Evolutionary conservation across 2,113 vertebrate genomes (phyloP).

Genomic region (Agapornis roseicollis): DNA sequence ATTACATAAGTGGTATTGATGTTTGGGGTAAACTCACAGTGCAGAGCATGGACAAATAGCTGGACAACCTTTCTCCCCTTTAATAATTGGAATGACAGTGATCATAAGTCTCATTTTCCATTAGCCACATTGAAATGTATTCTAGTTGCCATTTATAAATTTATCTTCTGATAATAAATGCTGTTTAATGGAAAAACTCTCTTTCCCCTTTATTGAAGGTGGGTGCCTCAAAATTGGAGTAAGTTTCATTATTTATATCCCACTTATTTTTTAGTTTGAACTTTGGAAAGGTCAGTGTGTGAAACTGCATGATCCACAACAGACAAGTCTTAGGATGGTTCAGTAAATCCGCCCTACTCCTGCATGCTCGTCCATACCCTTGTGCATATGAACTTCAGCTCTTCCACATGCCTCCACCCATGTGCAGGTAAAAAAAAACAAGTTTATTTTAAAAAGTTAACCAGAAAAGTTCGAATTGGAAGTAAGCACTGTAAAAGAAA

Average conservation of each 20-base stretch:
- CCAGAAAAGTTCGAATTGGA: constrained; percentile 18
- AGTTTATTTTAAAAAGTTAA: not conserved
- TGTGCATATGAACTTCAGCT: not conserved
- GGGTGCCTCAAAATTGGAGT: not conserved
- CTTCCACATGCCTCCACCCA: not conserved
- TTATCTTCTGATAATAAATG: constrained; percentile 51
- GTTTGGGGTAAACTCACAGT: constrained; percentile 11
- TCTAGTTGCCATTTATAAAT: constrained; percentile 49
- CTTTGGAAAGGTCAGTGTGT: not conserved
- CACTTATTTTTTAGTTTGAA: not conserved
- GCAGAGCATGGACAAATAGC: constrained; percentile 15
- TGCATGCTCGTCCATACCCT: not conserved
- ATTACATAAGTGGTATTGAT: constrained; percentile 31
- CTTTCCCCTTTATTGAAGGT: constrained; percentile 44
- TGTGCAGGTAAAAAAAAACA: not conserved
- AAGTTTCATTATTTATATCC: not conserved
- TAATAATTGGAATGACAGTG: constrained; percentile 3
- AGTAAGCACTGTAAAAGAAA: constrained; percentile 51
- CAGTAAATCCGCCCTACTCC: not conserved
- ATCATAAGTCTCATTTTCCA: not conserved
- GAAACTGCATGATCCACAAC: not conserved
- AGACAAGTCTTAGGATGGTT: not conserved
- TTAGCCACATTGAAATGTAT: constrained; percentile 46
- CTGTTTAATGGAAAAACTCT: constrained; percentile 39
- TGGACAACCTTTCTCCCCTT: constrained; percentile 10